Base-by-base conservation (phyloP, 2,797 vertebrate genomes). In the Uromys caudimaculatus region DNA sequence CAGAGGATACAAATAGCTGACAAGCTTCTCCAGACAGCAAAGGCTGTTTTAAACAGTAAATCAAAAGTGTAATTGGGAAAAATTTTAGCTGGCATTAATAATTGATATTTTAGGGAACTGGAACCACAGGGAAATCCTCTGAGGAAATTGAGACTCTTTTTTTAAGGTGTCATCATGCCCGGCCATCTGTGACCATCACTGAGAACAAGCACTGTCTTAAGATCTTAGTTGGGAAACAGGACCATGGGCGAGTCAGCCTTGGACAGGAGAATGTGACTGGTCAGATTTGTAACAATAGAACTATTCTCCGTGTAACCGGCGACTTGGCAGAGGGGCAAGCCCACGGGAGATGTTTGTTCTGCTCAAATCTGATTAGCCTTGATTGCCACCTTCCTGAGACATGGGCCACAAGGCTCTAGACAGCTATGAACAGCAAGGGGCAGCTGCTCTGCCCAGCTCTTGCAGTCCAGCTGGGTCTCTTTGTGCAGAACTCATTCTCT, bases 401-500 rank as follows among this genome's bases (percentile, higher is more conserved):
- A 17, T 0, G 52, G n/a, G 50, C 44, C 56, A 19, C 67, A 12
- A 38, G 35, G 67, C 52, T 90, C 58, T 13, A 50, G 88, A 78
- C 84, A 69, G 64, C 47, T 38, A 69, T 52, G 58, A 50, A 24
- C 32, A 19, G 56, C 41, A 13, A 38, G 35, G 52, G 67, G 6
- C 2, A 11, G 32, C 16, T 29, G 54, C 13, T 8, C 29, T 32
- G 47, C 13, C 19, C 24, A 24, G 2, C 9, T 29, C 29, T 44
- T 17, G 64, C 11, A 4, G 21, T 32, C 24, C 4, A 41, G 23
- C 16, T 14, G 6, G 54, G 29, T 3, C 1, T 44, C 21, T 60
- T 32, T 2, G 0, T 0, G 0, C 3, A 1, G 27, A 1, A 60
- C 0, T 47, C 71, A 9, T 29, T 23, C 0, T 3, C 0, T 29